These are phyloP conservation scores for Trialeurodes vaporariorum DNA, from an alignment of 1,140 invertebrate genomes.

Conservation along the genomic window DNA sequence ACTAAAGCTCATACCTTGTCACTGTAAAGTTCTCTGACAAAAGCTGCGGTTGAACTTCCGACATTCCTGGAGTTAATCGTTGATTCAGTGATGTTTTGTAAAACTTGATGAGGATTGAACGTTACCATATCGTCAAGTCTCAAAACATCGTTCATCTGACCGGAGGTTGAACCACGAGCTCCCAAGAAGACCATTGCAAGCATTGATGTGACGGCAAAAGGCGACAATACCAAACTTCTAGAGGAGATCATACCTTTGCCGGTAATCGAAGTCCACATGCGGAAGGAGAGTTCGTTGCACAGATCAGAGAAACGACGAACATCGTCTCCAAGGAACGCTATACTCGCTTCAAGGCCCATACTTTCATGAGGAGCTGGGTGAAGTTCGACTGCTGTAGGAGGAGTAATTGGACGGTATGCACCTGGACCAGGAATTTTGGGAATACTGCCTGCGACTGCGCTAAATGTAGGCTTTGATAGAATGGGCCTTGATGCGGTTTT, in stretches of 20 bases:
- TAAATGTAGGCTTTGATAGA: slow-evolving; percentile 13
- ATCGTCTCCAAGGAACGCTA: slow-evolving; percentile 52
- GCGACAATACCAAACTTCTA: slow-evolving; percentile 67
- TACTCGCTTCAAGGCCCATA: slow-evolving; percentile 59
- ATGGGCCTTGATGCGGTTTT: slow-evolving; percentile 17
- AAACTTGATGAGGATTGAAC: slow-evolving; percentile 74
- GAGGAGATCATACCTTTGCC: slow-evolving; percentile 53
- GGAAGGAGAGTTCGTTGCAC: slow-evolving; percentile 72
- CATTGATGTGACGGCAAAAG: slow-evolving; percentile 70
- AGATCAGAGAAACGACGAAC: slow-evolving; percentile 55
- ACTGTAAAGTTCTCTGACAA: slow-evolving; percentile 63
- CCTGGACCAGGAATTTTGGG: slow-evolving; percentile 20
- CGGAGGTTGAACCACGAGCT: slow-evolving; percentile 70
- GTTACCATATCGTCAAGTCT: slow-evolving; percentile 74
- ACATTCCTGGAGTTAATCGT: slow-evolving; percentile 45
- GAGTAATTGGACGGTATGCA: slow-evolving; percentile 14
- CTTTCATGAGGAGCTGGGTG: slow-evolving; percentile 46
- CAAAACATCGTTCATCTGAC: slow-evolving; percentile 77
- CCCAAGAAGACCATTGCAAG: slow-evolving; percentile 80
- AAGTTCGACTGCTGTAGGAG: slow-evolving; percentile 36
- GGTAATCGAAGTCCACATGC: slow-evolving; percentile 59
- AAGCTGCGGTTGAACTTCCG: slow-evolving; percentile 58
- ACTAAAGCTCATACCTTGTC: no score
- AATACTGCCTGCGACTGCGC: slow-evolving; percentile 7
- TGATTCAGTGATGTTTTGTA: slow-evolving; percentile 69